phyloP scores from a whole-genome alignment of 1,140 invertebrate species.

The Drosophila sturtevanti region DNA sequence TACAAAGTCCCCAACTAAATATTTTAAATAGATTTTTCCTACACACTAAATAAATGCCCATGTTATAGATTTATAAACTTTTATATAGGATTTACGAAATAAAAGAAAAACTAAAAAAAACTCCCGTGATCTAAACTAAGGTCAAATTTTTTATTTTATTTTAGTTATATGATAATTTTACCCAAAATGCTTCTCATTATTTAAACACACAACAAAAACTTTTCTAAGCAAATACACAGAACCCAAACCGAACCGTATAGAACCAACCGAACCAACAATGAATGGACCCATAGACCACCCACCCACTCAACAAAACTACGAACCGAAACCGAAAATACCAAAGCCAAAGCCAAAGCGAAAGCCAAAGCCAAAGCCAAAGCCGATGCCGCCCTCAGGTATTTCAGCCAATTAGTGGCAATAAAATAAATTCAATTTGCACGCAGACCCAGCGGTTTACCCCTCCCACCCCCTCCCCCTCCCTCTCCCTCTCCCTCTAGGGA shows the following conservation, averaged over 20 bases:
- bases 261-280: not conserved
- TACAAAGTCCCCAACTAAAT: no score
- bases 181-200: conserved; percentile 4
- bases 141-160: not conserved
- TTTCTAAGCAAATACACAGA: conserved; percentile 36
- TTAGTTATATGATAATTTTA: not conserved
- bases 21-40: no score
- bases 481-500: not conserved
- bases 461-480: not conserved
- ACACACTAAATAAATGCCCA: no score
- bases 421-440: conserved; percentile 81
- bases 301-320: not conserved
- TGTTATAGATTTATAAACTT: no score
- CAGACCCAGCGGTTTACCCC: conserved; percentile 29
- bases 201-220: not conserved
- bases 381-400: conserved; percentile 67
- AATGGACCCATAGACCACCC: conserved; percentile 13
- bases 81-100: no score
- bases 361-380: not conserved
- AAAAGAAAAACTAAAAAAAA: no score
- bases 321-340: not conserved
- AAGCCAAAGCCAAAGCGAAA: not conserved
- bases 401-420: conserved; percentile 82
- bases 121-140: not conserved
- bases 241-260: not conserved